Percentiles rank a stretch among this genome's conserved stretches.
phyloP scores from a whole-genome alignment of 2,113 vertebrate genomes.

The Gobiocypris rarus region DNA sequence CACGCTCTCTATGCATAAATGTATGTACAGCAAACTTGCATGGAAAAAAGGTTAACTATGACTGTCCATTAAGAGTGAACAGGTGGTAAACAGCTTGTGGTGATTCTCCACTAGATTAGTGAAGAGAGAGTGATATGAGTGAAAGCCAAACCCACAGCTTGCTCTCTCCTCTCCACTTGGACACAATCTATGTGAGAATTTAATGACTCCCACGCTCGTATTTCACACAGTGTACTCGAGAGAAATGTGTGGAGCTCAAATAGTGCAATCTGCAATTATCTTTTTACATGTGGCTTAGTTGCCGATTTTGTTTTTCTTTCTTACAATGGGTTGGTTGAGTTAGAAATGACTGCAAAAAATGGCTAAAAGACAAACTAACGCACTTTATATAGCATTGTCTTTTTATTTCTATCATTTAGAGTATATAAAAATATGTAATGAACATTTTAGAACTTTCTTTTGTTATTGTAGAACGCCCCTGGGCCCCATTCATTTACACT shows the following conservation, averaged over 20 bases:
- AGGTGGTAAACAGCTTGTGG: conserved; percentile 31
- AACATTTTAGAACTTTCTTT: background rate
- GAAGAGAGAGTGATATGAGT: conserved; percentile 1
- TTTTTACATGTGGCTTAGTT: conserved; percentile 18
- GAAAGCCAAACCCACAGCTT: conserved; percentile 46
- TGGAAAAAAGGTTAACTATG: background rate
- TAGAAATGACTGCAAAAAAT: background rate
- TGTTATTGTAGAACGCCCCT: too few species aligned
- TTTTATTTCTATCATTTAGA: background rate
- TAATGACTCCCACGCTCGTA: conserved; percentile 20
- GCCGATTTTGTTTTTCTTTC: background rate
- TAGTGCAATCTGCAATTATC: conserved; percentile 28
- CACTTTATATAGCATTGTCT: background rate
- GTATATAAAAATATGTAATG: background rate
- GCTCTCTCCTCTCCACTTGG: conserved; percentile 25
- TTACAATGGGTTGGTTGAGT: background rate
- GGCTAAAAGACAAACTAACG: background rate
- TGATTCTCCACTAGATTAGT: conserved; percentile 19
- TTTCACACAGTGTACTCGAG: conserved; percentile 39
- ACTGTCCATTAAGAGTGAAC: conserved; percentile 11
- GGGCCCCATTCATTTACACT: too few species aligned
- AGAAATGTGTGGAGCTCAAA: conserved; percentile 28
- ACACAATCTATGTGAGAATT: conserved; percentile 40
- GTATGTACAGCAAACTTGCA: conserved; percentile 4
- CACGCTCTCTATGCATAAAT: background rate